Conservation (phyloP, 2,113 vertebrate species). For the Lontra canadensis region DNA sequence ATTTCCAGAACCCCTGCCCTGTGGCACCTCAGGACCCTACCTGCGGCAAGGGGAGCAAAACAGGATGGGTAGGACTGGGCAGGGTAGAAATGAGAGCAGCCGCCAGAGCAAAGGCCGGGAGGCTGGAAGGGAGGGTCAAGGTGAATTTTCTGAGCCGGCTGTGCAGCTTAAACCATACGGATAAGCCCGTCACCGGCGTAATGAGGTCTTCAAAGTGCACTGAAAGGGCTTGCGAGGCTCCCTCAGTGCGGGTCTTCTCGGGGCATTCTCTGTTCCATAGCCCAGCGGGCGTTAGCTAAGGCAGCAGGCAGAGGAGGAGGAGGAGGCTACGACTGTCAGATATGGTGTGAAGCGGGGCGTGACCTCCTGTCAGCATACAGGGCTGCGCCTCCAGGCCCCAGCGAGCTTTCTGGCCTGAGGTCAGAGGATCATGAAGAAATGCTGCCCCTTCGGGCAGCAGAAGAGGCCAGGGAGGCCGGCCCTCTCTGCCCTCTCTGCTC, state of each 20-base stretch:
- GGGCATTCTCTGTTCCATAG: neutral
- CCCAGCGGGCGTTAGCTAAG: neutral
- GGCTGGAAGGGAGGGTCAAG: neutral
- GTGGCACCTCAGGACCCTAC: neutral
- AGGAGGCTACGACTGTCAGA: neutral
- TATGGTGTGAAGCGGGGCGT: neutral
- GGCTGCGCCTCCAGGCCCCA: neutral
- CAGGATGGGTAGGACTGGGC: neutral
- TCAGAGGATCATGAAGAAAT: neutral
- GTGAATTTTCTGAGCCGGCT: neutral
- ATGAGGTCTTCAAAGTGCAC: neutral
- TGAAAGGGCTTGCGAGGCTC: neutral
- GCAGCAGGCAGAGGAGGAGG: neutral
- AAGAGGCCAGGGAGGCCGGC: neutral
- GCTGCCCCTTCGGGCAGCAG: neutral
- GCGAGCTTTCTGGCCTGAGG: neutral
- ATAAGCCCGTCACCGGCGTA: fast-evolving
- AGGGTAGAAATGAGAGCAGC: neutral
- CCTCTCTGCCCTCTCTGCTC: neutral
- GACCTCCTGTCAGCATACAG: neutral
- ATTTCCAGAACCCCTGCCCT: neutral
- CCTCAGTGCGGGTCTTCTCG: neutral
- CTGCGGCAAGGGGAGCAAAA: neutral
- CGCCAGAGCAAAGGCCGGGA: neutral
- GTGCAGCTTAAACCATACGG: fast-evolving